Base-by-base conservation (phyloP, 2,113 vertebrate genomes). In the Halichoeres trimaculatus region DNA sequence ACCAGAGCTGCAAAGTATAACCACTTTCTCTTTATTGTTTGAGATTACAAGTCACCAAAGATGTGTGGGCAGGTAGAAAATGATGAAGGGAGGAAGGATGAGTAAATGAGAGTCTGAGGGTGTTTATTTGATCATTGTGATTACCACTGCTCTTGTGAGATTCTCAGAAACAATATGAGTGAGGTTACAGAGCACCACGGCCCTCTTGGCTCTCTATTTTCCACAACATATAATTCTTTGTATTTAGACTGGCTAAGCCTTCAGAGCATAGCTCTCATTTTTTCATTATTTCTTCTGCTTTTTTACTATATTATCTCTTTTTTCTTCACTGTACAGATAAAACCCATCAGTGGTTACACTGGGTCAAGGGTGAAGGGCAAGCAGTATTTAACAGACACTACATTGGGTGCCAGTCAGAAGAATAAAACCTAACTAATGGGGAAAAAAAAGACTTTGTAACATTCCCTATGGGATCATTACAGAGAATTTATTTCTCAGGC, bases 381-480 rank as follows among this genome's bases (percentile, higher is more conserved):
- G 35, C n/a, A 1, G 1, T 70, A 65, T 79, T 57, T 76, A 83
- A 80, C 67, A 60, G 65, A 72, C 66, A 81, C 69, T 23, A 59
- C 71, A 52, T 45, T 57, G 24, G 34, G 56, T 24, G 26, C 10
- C 70, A 23, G 59, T 67, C 77, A 89, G 73, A 77, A 73, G 73
- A 84, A 77, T 78, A 80, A 68, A 34, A 22, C 23, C 34, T 38
- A 20, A 47, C 62, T 17, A 3, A 60, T 52, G n/a, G n/a, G n/a
- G n/a, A 59, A 26, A n/a, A 41, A 63, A 35, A 34, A 22, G 30
- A 6, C 66, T 75, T 16, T 1, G 1, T 73, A 50, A 72, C 76
- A 60, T 80, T 84, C 73, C 56, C 78, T 68, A 58, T 55, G 74
- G 78, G 59, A 76, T 78, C 56, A 81, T 76, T 60, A 83, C 63